Evolutionary conservation across 2,113 vertebrate genomes (phyloP).

Genomic region (Pollimyrus isidori): DNA sequence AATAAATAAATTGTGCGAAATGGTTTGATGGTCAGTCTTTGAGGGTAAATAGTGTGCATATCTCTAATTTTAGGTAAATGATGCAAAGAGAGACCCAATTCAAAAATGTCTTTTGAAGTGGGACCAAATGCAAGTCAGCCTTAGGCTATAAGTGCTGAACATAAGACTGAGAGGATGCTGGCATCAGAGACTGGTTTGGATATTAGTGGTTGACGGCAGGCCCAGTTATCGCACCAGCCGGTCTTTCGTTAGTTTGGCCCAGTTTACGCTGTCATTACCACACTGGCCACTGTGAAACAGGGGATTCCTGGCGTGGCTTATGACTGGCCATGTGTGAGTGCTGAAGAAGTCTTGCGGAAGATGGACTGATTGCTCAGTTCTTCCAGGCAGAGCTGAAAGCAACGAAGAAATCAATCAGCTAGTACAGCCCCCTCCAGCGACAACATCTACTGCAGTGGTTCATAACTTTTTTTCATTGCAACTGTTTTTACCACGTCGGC

Average conservation of each 20-base stretch:
- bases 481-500: too few species aligned
- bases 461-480: too few species aligned
- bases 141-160: not conserved
- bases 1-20: not conserved
- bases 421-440: not conserved
- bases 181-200: not conserved
- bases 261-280: not conserved
- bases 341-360: not conserved
- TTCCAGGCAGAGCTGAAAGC: not conserved
- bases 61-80: not conserved
- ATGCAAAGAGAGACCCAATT: not conserved
- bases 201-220: not conserved
- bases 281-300: not conserved
- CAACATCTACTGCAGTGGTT: not conserved
- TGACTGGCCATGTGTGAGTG: not conserved
- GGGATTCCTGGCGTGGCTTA: not conserved
- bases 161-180: not conserved
- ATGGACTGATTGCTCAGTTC: not conserved
- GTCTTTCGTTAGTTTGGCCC: not conserved
- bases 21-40: not conserved
- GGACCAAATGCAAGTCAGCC: not conserved
- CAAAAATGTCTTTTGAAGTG: not conserved
- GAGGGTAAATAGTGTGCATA: not conserved
- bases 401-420: not conserved
- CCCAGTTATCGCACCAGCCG: not conserved